phyloP scores from a whole-genome alignment of 1,140 invertebrate species.

The Leptinotarsa undecemlineata region DNA sequence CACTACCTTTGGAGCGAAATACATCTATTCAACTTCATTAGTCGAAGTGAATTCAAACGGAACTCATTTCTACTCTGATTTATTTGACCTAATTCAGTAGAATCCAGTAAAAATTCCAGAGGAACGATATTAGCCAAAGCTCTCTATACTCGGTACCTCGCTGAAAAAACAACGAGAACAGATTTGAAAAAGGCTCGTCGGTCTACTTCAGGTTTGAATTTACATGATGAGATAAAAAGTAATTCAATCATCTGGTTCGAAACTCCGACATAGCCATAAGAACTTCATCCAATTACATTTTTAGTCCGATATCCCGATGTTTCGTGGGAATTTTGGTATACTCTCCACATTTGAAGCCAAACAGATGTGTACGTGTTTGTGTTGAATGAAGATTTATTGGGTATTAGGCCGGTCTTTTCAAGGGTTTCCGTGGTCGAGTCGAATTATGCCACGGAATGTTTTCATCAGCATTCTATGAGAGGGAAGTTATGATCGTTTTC shows the following conservation, averaged over 20 bases:
- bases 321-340: too few relatives aligned
- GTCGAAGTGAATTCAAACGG: too few relatives aligned
- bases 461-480: too few relatives aligned
- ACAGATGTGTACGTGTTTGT: too few relatives aligned
- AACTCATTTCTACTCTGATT: background rate
- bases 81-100: background rate
- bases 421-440: too few relatives aligned
- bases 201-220: background rate
- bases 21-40: too few relatives aligned
- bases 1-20: too few relatives aligned
- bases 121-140: background rate
- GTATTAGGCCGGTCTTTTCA: too few relatives aligned
- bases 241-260: background rate
- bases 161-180: background rate
- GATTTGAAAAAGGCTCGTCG: background rate
- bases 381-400: too few relatives aligned
- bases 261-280: background rate
- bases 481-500: too few relatives aligned
- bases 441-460: too few relatives aligned
- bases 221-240: constrained; percentile 3
- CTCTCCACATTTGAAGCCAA: too few relatives aligned
- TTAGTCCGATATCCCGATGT: background rate
- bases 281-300: background rate
- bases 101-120: background rate
- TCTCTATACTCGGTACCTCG: background rate